Conservation (phyloP, 2,113 vertebrate genomes). For the Gyps fulvus region DNA sequence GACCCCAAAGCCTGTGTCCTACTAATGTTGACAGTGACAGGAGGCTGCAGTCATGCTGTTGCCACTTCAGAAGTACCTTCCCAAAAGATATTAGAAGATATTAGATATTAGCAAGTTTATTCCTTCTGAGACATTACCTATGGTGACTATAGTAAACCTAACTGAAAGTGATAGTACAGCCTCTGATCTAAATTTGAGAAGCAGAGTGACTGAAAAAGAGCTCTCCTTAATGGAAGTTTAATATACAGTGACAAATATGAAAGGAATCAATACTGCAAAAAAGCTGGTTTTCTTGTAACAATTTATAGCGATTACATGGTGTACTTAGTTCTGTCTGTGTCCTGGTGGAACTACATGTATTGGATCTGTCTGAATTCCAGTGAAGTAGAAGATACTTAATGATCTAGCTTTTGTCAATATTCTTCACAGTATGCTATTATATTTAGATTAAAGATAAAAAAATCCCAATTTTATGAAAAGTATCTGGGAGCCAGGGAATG, state of each 20-base stretch:
- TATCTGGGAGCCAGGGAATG: neutral
- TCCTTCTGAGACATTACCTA: neutral
- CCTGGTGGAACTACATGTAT: neutral
- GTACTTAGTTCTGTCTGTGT: neutral
- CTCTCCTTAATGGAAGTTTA: slow-evolving; percentile 44
- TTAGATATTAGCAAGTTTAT: neutral
- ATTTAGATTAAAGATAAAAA: neutral
- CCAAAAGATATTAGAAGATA: neutral
- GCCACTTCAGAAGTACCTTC: neutral
- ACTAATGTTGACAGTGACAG: neutral
- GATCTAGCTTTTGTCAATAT: neutral
- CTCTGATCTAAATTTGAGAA: neutral
- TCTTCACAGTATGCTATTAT: neutral
- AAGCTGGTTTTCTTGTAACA: neutral
- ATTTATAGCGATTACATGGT: neutral
- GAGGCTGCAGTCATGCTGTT: neutral
- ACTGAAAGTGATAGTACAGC: slow-evolving; percentile 26
- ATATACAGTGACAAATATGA: slow-evolving; percentile 24
- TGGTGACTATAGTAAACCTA: neutral
- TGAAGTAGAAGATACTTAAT: neutral
- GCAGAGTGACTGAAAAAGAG: slow-evolving; percentile 11
- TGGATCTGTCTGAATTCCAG: neutral
- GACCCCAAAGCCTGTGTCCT: neutral
- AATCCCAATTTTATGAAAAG: neutral
- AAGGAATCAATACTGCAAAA: neutral